Conservation (phyloP, 2,888 invertebrate genomes). For the Muschampia plurimacula region DNA sequence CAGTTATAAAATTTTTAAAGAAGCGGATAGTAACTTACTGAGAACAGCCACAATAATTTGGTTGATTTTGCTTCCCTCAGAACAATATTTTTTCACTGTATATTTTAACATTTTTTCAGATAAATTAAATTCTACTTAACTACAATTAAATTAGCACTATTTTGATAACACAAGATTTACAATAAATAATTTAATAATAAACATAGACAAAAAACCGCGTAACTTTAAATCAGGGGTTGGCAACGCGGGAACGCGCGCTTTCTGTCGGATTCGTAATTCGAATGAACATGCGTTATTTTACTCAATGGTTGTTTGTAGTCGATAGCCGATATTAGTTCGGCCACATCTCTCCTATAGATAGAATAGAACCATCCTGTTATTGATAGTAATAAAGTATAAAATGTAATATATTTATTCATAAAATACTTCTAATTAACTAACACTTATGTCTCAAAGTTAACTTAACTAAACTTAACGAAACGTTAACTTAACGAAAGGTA, state of each 20-base stretch:
- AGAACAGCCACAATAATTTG: constrained; percentile 70
- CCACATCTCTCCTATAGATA: constrained; percentile 4
- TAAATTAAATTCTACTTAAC: neutral
- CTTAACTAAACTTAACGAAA: too few relatives aligned
- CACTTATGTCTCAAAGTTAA: too few relatives aligned
- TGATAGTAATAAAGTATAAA: too few relatives aligned
- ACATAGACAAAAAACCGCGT: constrained; percentile 19
- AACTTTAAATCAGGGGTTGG: constrained; percentile 37
- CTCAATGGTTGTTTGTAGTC: constrained; percentile 29
- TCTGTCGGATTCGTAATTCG: constrained; percentile 47
- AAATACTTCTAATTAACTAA: too few relatives aligned
- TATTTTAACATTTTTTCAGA: constrained; percentile 71
- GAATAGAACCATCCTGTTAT: neutral
- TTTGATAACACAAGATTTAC: constrained; percentile 33
- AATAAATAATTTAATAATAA: neutral
- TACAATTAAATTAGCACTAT: neutral
- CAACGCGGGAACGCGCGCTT: constrained; percentile 50
- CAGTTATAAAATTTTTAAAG: neutral
- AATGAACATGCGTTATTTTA: constrained; percentile 44
- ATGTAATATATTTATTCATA: too few relatives aligned
- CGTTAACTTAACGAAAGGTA: too few relatives aligned
- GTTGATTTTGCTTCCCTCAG: constrained; percentile 76
- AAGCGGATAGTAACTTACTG: constrained; percentile 58
- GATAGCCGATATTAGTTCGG: constrained; percentile 9
- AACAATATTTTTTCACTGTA: constrained; percentile 78